phyloP scores from a whole-genome alignment of 2,113 vertebrate species.

The Dicaeum eximium region DNA sequence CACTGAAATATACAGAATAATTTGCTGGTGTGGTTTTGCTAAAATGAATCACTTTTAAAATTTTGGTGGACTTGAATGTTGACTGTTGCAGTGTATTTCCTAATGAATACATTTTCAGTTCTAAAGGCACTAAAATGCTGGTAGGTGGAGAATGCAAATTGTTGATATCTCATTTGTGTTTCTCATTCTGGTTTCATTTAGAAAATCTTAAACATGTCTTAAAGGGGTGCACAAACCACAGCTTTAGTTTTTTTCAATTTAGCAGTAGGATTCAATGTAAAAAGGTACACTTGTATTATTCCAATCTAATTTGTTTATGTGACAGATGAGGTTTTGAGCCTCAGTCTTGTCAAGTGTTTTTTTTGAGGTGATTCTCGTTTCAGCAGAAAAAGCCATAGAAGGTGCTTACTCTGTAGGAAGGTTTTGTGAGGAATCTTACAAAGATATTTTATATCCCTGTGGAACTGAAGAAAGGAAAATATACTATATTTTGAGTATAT shows the following conservation, averaged over 20 bases:
- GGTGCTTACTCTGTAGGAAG: not conserved
- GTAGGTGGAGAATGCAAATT: not conserved
- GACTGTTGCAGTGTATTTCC: not conserved
- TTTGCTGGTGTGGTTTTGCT: not conserved
- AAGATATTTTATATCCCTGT: not conserved
- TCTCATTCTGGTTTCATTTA: not conserved
- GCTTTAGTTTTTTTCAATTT: not conserved
- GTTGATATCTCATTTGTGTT: not conserved
- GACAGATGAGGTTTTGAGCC: not conserved
- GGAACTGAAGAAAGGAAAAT: not conserved
- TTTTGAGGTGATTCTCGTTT: not conserved
- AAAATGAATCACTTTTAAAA: not conserved
- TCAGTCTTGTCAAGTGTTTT: not conserved
- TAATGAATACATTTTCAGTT: not conserved
- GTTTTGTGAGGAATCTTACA: not conserved
- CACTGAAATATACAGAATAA: conserved; percentile 36
- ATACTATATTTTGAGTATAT: not conserved
- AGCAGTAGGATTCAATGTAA: not conserved
- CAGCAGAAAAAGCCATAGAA: not conserved
- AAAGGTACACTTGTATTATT: not conserved
- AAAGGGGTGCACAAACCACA: not conserved
- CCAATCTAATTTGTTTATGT: not conserved
- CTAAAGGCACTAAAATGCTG: not conserved
- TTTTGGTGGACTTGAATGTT: not conserved
- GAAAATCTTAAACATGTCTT: not conserved